Evolutionary conservation across 2,113 vertebrate species (phyloP).

Genomic region (Bombycilla garrulus): DNA sequence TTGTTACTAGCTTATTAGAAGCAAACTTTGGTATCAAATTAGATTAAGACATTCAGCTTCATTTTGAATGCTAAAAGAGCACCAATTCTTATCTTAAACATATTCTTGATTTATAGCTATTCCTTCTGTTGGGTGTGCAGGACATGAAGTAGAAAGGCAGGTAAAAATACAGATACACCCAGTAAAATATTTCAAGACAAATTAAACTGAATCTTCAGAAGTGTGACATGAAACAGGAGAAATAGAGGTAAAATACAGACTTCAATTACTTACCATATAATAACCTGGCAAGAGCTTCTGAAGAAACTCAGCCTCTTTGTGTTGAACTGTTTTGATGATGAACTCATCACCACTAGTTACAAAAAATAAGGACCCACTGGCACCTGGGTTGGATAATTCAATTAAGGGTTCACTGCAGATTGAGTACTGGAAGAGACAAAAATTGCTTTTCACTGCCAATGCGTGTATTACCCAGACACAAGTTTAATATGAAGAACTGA

Average conservation of each 20-base stretch:
- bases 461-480: not conserved
- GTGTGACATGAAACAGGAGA: not conserved
- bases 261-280: constrained; percentile 87
- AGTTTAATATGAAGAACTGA: not conserved
- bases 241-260: not conserved
- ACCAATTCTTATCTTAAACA: not conserved
- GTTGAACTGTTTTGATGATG: constrained; percentile 99
- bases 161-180: not conserved
- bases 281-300: constrained; percentile 95
- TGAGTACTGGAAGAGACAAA: constrained; percentile 83
- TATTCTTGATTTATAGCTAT: not conserved
- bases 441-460: not conserved
- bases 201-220: not conserved
- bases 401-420: constrained; percentile 94
- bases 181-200: not conserved
- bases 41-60: not conserved
- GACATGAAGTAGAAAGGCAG: not conserved
- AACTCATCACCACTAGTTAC: constrained; percentile 96
- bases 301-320: constrained; percentile 97
- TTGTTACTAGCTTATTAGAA: not conserved
- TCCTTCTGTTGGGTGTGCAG: not conserved
- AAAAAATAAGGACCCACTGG: constrained; percentile 96
- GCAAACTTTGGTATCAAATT: not conserved
- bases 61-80: not conserved
- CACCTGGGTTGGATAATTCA: constrained; percentile 93